Evolutionary conservation across 2,113 vertebrate species (phyloP).

Genomic region (Mesitornis unicolor): DNA sequence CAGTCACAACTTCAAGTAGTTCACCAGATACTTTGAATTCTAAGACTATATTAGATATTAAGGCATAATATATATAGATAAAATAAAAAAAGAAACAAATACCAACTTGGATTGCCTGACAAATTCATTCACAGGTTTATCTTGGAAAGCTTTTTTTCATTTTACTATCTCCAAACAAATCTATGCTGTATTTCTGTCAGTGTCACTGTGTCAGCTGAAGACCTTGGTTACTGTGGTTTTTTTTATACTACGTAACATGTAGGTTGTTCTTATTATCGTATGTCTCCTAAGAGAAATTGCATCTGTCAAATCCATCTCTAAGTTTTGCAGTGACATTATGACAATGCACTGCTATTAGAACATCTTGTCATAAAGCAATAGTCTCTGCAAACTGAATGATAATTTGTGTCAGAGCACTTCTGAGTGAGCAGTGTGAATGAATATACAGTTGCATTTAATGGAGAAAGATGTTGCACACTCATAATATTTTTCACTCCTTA

Average conservation of each 20-base stretch:
- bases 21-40: background rate
- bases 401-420: background rate
- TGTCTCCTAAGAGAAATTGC: background rate
- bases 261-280: slow-evolving; percentile 10
- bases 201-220: background rate
- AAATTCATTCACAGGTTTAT: background rate
- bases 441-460: background rate
- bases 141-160: background rate
- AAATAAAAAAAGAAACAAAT: background rate
- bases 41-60: background rate
- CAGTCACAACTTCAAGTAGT: background rate
- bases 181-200: background rate
- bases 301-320: slow-evolving; percentile 9
- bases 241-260: background rate
- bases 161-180: background rate
- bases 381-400: background rate
- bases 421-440: background rate
- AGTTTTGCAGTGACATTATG: background rate
- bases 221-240: background rate
- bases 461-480: background rate
- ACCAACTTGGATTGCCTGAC: background rate
- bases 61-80: background rate
- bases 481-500: background rate
- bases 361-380: background rate
- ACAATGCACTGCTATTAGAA: background rate